Conservation (phyloP, 92 coral and sea anemone genomes). For the Porites divaricata region DNA sequence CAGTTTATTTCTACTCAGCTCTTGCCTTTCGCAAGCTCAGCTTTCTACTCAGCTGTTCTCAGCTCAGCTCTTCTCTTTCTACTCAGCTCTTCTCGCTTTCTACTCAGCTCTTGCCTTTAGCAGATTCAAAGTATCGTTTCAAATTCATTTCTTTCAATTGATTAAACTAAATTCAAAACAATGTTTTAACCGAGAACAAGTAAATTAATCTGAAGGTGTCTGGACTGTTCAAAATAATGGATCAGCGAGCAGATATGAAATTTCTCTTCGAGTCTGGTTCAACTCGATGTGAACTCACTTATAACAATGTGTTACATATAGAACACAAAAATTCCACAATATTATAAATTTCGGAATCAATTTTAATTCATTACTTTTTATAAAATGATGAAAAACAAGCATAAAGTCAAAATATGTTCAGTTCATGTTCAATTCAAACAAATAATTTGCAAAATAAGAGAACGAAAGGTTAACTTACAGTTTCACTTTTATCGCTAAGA, state of each 20-base stretch:
- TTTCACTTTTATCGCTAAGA: not conserved
- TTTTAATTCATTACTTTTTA: not conserved
- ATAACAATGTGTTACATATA: too few relatives aligned
- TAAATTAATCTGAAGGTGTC: too few relatives aligned
- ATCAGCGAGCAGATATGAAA: too few relatives aligned
- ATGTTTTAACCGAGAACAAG: too few relatives aligned
- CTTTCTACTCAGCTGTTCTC: too few relatives aligned
- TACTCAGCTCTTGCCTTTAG: not conserved
- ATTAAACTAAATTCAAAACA: too few relatives aligned
- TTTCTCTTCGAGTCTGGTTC: too few relatives aligned
- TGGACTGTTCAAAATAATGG: too few relatives aligned
- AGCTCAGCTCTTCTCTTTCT: too few relatives aligned
- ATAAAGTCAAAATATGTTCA: not conserved
- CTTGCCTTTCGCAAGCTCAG: not conserved
- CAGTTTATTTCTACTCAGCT: not conserved
- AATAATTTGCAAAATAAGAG: not conserved
- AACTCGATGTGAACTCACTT: too few relatives aligned
- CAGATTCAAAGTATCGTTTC: not conserved
- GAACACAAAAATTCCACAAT: not conserved
- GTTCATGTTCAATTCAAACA: not conserved
- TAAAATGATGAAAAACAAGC: not conserved
- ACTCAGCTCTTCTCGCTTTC: not conserved
- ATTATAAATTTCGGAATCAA: not conserved
- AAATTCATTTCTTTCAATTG: not conserved
- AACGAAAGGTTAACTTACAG: not conserved